A percentile compares a stretch with the other conserved stretches of the same genome.
Conservation (phyloP, 2,888 invertebrate genomes). For the Melanostoma scalare region DNA sequence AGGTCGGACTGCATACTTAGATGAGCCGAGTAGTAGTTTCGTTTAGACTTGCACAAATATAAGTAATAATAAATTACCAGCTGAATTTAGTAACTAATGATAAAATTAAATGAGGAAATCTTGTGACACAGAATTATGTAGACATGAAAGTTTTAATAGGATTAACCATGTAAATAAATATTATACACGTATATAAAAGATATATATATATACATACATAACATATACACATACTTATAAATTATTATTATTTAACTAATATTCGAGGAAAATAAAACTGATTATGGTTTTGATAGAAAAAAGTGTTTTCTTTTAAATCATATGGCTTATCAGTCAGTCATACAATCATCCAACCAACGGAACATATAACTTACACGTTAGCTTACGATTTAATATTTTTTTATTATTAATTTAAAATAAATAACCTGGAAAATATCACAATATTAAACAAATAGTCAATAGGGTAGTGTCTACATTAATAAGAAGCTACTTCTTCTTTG, state of each 20-base stretch:
- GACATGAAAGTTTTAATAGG: slow-evolving; percentile 28
- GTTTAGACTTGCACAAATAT: slow-evolving; percentile 80
- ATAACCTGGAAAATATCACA: too few species aligned
- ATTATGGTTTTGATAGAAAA: slow-evolving; percentile 32
- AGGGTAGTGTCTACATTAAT: too few species aligned
- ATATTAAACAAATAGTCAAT: too few species aligned
- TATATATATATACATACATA: slow-evolving; percentile 4
- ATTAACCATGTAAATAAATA: slow-evolving; percentile 60
- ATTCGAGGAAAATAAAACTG: slow-evolving; percentile 54
- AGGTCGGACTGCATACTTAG: slow-evolving; percentile 83
- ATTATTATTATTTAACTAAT: slow-evolving; percentile 62
- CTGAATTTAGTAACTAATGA: slow-evolving; percentile 30
- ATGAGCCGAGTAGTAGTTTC: slow-evolving; percentile 86
- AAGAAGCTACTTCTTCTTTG: too few species aligned
- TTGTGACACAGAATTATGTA: slow-evolving; percentile 20
- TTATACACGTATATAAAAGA: slow-evolving; percentile 33
- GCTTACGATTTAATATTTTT: too few species aligned
- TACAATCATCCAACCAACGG: too few species aligned
- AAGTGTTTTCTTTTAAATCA: neutral
- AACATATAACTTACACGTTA: too few species aligned
- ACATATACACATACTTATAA: slow-evolving; percentile 30
- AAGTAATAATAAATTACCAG: slow-evolving; percentile 28
- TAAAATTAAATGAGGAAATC: slow-evolving; percentile 21
- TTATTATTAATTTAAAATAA: too few species aligned
- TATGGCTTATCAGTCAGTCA: too few species aligned